Base-by-base conservation (phyloP, 2,113 vertebrate species). In the Siniperca chuatsi region DNA sequence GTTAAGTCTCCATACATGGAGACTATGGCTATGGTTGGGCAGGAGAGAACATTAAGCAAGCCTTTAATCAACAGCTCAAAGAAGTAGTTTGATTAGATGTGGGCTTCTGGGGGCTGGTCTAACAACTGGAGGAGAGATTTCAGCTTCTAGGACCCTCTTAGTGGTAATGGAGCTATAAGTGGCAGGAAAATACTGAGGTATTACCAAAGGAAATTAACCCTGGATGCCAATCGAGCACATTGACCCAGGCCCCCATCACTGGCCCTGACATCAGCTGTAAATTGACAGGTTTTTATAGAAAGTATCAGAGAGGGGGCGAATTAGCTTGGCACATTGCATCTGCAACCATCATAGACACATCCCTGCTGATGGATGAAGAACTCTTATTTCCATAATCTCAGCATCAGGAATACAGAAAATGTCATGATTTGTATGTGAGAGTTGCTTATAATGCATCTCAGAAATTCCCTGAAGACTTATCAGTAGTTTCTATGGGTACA, bases 141-240 rank as follows among this genome's bases (percentile, higher is more conserved):
- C 55, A 60, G 35, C 67, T 62, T 64, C 16, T 25, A 48, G 25
- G 67, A 78, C 69, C 48, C 65, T 81, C 40, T 84, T 72, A 62
- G 54, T 29, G 61, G 65, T 72, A 81, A 90, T 79, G 65, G 82
- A 68, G 25, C 21, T 40, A 44, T 74, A 79, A 91, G 67, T 75
- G 80, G 60, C 42, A 60, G 83, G 42, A 66, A 62, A 79, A 79
- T 64, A 70, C 40, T 52, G 33, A 25, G 48, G 20, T 76, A 74
- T 82, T 85, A 84, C 66, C 55, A 52, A 73, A 84, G 74, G 60
- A 81, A 81, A 85, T 85, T 57, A 81, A 83, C 69, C 76, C 52
- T 66, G 25, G 50, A 75, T 81, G 61, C 21, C 42, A 78, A 82
- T 61, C 6, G 85, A 83, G 78, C 87, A 88, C 66, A 70, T 40